Percentiles rank a stretch among this genome's conserved stretches.
Evolutionary conservation across 1,140 invertebrate genomes (phyloP).

Genomic region (Drosophila tristis): DNA sequence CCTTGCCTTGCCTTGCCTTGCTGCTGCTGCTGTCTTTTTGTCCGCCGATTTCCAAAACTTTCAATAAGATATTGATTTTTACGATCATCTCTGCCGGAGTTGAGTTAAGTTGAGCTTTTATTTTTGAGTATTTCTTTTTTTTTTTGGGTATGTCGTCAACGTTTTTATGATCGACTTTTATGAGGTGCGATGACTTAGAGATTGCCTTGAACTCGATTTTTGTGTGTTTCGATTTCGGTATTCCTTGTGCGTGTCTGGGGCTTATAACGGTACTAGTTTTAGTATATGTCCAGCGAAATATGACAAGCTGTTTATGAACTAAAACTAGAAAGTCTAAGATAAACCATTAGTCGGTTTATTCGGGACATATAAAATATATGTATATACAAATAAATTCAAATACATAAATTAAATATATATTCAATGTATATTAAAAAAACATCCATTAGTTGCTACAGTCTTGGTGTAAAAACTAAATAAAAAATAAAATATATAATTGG

Average conservation of each 20-base stretch:
- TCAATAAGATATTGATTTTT: constrained; percentile 62
- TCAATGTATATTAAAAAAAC: not conserved
- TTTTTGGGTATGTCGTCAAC: constrained; percentile 28
- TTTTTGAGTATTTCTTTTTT: constrained; percentile 24
- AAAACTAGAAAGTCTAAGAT: constrained; percentile 54
- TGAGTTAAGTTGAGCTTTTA: constrained; percentile 64
- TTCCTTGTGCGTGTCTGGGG: constrained; percentile 21
- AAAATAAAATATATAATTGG: too few relatives aligned
- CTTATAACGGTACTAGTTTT: constrained; percentile 67
- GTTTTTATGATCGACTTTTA: constrained; percentile 72
- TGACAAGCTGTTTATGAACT: constrained; percentile 53
- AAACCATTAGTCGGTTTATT: constrained; percentile 24
- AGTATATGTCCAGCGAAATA: constrained; percentile 52
- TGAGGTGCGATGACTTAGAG: constrained; percentile 79
- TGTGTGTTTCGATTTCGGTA: constrained; percentile 6
- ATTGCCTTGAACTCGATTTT: constrained; percentile 77
- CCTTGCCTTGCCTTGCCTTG: not conserved
- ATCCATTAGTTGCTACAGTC: too few relatives aligned
- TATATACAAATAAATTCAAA: not conserved
- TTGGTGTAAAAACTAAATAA: too few relatives aligned
- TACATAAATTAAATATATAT: not conserved
- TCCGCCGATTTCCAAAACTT: constrained; percentile 43
- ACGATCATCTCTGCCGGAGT: constrained; percentile 35
- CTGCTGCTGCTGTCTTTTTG: too few relatives aligned
- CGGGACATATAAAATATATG: not conserved